phyloP scores from a whole-genome alignment of 2,888 invertebrate genomes.

The Quadriops clusia region DNA sequence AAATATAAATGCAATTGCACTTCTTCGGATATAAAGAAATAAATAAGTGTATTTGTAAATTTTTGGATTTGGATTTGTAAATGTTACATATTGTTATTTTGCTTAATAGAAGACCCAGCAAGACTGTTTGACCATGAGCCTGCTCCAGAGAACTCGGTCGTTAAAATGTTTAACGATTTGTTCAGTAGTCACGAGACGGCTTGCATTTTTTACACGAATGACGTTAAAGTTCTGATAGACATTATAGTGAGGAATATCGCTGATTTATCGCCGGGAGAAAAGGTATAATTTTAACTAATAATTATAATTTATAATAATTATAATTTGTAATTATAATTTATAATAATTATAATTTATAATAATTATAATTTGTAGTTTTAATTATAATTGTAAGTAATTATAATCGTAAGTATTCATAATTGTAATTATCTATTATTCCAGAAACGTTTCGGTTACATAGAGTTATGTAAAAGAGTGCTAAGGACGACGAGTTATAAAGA shows the following conservation, averaged over 20 bases:
- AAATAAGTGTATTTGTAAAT: conserved; percentile 9
- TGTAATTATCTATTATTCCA: conserved; percentile 27
- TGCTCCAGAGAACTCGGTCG: conserved; percentile 69
- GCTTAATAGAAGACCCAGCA: conserved; percentile 68
- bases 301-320: conserved; percentile 8
- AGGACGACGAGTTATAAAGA: conserved; percentile 71
- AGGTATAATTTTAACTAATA: conserved; percentile 41
- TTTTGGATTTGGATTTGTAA: conserved; percentile 1
- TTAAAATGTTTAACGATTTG: conserved; percentile 80
- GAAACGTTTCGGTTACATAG: conserved; percentile 68
- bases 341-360: conserved; percentile 7
- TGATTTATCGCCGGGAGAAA: conserved; percentile 79
- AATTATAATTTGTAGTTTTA: conserved; percentile 4
- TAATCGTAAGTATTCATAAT: not conserved
- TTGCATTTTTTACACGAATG: conserved; percentile 86
- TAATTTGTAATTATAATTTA: not conserved
- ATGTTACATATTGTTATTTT: too few relatives aligned
- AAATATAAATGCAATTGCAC: too few relatives aligned
- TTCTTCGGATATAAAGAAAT: conserved; percentile 11
- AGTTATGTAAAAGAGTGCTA: conserved; percentile 66
- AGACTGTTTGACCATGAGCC: conserved; percentile 74
- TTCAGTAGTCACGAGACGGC: conserved; percentile 71
- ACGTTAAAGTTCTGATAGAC: conserved; percentile 86
- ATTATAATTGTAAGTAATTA: too few relatives aligned
- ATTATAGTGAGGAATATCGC: conserved; percentile 84